Percentiles rank a stretch among this genome's conserved stretches.
These are phyloP conservation scores for Lingula anatina DNA, from an alignment of 2,888 invertebrate genomes.

Conservation along the genomic window DNA sequence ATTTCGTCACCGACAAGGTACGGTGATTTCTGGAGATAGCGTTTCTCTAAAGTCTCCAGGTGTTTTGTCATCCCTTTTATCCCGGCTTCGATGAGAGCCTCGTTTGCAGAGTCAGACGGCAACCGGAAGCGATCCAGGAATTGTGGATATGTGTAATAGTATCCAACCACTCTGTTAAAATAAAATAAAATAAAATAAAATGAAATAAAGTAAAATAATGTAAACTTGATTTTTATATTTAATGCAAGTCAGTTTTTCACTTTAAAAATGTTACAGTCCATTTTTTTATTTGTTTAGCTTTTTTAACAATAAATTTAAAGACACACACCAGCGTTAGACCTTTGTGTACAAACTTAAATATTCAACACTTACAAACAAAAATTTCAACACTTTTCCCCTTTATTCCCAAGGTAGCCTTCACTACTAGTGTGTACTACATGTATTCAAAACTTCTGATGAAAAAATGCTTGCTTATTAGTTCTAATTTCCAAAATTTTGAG, in stretches of 20 bases:
- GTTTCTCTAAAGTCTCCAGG: constrained; percentile 31
- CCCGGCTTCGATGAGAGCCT: constrained; percentile 29
- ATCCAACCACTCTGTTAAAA: constrained; percentile 28
- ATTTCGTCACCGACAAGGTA: constrained; percentile 27
- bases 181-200: neutral
- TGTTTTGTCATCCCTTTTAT: constrained; percentile 24
- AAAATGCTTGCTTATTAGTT: too few relatives aligned
- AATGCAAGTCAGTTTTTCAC: neutral
- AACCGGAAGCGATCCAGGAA: constrained; percentile 33
- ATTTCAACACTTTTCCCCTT: too few relatives aligned
- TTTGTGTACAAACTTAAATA: too few relatives aligned
- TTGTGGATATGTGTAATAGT: constrained; percentile 34
- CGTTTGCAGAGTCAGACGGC: constrained; percentile 27
- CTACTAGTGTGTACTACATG: too few relatives aligned
- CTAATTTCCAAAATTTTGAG: too few relatives aligned
- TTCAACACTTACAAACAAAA: too few relatives aligned
- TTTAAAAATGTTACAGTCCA: neutral
- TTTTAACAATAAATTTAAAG: neutral
- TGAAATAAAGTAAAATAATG: too few relatives aligned
- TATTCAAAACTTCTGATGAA: too few relatives aligned
- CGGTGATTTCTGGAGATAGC: constrained; percentile 23
- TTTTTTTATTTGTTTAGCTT: neutral
- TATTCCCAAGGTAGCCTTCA: too few relatives aligned
- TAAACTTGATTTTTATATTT: too few relatives aligned
- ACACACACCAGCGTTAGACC: too few relatives aligned